Base-by-base conservation (phyloP, 2,888 invertebrate genomes). In the Clivina fossor region DNA sequence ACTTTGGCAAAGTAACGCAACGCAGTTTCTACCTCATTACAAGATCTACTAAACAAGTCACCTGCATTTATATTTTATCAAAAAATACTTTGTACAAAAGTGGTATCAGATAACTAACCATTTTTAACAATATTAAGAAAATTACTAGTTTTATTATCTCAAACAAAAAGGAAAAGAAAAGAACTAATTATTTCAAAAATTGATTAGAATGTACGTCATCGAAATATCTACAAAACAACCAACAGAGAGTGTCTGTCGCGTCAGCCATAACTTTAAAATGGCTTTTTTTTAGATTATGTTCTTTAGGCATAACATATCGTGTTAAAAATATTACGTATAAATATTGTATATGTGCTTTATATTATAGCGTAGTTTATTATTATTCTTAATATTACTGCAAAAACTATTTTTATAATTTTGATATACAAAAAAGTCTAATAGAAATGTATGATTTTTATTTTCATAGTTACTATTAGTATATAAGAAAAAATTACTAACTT, bases 281-380 rank as follows among this genome's bases (percentile, higher is more conserved):
- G 53, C 53, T 53, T 53, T 43, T n/a, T n/a, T 53, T 16, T 53
- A 53, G 53, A 28, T 35, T 53, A 53, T 53, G 35, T 37, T 44
- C n/a, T 44, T 28, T 53, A 53, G 53, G 44, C 53, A 51, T 51
- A n/a, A n/a, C n/a, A n/a, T n/a, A 53, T 44, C 44, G 28, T 53
- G 44, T 53, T 53, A 53, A 48, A 51, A 43, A 24, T n/a, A 43
- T 43, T 43, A 26, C 22, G 22, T 43, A 43, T 44, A 49, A 51
- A 33, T 53, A 53, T 53, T 53, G 53, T 53, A 53, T 53, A 53
- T 53, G 53, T 53, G 44, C 53, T 53, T 53, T 53, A 53, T 37
- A 53, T 53, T 33, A 51, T 51, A 43, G 26, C 44, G 53, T 53
- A 53, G 53, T 26, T 15, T 22, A 40, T 40, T 20, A 19, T 15